Conservation (phyloP, 2,113 vertebrate genomes). For the Acrocephalus arundinaceus region DNA sequence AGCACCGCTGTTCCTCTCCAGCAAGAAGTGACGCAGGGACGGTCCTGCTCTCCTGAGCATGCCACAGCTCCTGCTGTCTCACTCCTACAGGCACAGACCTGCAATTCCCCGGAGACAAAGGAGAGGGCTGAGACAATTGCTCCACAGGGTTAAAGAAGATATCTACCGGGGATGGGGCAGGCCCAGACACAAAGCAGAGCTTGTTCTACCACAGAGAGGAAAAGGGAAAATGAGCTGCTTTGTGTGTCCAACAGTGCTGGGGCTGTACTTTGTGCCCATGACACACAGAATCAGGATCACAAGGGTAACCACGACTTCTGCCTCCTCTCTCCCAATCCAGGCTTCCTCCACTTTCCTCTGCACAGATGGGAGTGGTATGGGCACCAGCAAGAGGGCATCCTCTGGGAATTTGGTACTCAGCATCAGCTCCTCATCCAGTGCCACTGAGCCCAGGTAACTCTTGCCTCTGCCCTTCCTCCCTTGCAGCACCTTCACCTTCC, state of each 20-base stretch:
- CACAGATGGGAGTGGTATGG: fast-evolving
- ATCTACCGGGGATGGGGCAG: fast-evolving
- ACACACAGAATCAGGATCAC: neutral
- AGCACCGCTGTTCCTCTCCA: neutral
- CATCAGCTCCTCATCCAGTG: neutral
- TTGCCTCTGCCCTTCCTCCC: neutral
- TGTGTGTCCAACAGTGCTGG: neutral
- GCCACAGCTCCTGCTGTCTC: neutral
- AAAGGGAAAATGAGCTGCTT: neutral
- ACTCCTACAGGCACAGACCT: neutral
- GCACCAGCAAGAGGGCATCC: neutral
- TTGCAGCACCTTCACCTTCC: neutral
- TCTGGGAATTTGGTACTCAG: neutral
- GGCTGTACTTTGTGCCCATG: neutral
- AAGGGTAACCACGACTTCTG: neutral
- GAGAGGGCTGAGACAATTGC: neutral
- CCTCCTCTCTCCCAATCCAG: neutral
- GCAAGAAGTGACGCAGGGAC: neutral
- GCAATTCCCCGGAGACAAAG: neutral
- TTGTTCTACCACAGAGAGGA: neutral
- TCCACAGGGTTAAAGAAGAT: neutral
- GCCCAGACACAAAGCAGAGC: neutral
- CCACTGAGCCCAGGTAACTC: neutral
- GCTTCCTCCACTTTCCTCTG: neutral
- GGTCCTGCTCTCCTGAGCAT: constrained; percentile 30